phyloP scores from a whole-genome alignment of 2,888 invertebrate species.

The Aleiodes leptofemur region DNA sequence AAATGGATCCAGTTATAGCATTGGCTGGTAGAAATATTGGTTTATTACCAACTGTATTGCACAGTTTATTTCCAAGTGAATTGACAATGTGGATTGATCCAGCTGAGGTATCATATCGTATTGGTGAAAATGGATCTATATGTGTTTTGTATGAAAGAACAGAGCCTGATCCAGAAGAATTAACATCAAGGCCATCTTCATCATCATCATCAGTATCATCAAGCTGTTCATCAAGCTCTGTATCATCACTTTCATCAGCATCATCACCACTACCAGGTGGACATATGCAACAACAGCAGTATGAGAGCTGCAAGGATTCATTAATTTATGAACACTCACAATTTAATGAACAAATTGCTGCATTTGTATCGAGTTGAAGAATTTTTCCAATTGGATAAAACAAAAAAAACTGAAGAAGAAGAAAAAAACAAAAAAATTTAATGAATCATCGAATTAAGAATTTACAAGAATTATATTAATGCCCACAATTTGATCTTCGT shows the following conservation, averaged over 20 bases:
- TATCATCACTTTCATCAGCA: constrained; percentile 49
- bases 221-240: constrained; percentile 51
- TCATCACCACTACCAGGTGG: constrained; percentile 52
- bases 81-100: constrained; percentile 88
- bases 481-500: constrained; percentile 39
- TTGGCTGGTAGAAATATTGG: constrained; percentile 82
- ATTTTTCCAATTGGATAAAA: background rate
- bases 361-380: constrained; percentile 73
- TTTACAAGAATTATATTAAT: constrained; percentile 15
- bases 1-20: constrained; percentile 82
- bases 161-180: constrained; percentile 65
- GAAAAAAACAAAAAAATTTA: constrained; percentile 14
- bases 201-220: constrained; percentile 53
- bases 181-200: constrained; percentile 47
- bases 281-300: constrained; percentile 66
- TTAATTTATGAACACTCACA: constrained; percentile 71
- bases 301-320: constrained; percentile 73
- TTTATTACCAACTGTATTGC: constrained; percentile 78
- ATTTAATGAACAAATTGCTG: constrained; percentile 73
- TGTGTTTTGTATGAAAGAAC: constrained; percentile 77
- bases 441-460: constrained; percentile 32
- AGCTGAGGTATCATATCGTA: constrained; percentile 82
- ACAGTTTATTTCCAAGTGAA: constrained; percentile 80
- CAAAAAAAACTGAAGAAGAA: background rate
- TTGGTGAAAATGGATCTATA: constrained; percentile 81